Base-by-base conservation (phyloP, 2,797 vertebrate genomes). In the Triplophysa yarkandensis region DNA sequence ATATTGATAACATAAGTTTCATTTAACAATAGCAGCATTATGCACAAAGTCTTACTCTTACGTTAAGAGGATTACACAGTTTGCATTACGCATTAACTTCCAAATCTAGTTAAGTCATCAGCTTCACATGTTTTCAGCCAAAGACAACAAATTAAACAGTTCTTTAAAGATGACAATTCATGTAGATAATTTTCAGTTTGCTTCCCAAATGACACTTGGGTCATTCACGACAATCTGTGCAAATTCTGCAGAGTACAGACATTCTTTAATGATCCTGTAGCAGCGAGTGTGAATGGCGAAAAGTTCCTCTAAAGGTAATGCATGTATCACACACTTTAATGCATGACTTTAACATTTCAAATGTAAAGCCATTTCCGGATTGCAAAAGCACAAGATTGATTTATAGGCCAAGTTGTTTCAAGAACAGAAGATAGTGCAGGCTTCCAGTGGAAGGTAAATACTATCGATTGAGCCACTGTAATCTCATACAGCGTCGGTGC, bases 191-290 rank as follows among this genome's bases (percentile, higher is more conserved):
- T 77, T 55, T 30, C 13, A 43, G 36, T 36, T 64, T 21, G 55
- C 19, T 48, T 48, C 55, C 13, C 55, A 70, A 44, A 32, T 44
- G 46, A 54, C 4, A 44, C 28, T 60, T 39, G 17, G 62, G 52
- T 76, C 54, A 48, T 46, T 68, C 54, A 74, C 16, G 67, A 74
- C 48, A 55, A 62, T 55, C 30, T 82, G 81, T 81, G 76, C 81
- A 83, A 83, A 79, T 62, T 64, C 36, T 77, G 79, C 79, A 74
- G 71, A 62, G 50, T 50, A 68, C 67, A 58, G 28, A 63, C 32
- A 80, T 65, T 34, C 65, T 25, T 30, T 48, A 74, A 55, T 30
- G 23, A 65, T 57, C 36, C 17, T 28, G 14, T 58, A 52, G 57
- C 68, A 74, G 69, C 58, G 75, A 64, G 71, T 82, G 68, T 74